phyloP scores from a whole-genome alignment of 2,113 vertebrate species.

The Notothenia rossii region DNA sequence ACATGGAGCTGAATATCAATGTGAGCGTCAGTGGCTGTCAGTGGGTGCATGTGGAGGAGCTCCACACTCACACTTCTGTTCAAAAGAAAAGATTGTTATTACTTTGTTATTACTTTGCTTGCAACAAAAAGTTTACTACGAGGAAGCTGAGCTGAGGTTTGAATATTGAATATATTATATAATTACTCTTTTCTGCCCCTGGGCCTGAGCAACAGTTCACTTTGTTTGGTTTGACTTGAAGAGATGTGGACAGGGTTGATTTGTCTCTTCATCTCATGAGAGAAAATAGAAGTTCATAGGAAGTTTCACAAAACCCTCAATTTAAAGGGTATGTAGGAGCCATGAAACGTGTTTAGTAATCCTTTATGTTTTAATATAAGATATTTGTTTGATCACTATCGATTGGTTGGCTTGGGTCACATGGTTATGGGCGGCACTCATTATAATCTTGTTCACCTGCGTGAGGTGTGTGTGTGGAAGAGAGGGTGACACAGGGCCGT shows the following conservation, averaged over 20 bases:
- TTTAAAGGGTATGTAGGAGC: too few relatives aligned
- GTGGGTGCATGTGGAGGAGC: background rate
- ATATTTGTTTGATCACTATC: too few relatives aligned
- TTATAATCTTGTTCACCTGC: too few relatives aligned
- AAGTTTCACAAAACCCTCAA: background rate
- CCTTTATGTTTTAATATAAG: too few relatives aligned
- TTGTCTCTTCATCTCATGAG: background rate
- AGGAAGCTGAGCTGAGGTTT: background rate
- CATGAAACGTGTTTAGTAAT: too few relatives aligned
- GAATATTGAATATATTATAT: background rate
- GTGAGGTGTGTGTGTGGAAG: too few relatives aligned
- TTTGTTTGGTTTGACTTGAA: background rate
- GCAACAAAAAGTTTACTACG: background rate
- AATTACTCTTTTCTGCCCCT: background rate
- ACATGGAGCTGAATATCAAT: slow-evolving; percentile 63
- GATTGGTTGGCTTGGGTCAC: too few relatives aligned
- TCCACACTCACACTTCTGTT: background rate
- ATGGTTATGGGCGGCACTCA: too few relatives aligned
- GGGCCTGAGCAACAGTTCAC: background rate
- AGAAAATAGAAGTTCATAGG: background rate
- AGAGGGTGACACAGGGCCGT: too few relatives aligned
- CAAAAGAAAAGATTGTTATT: background rate
- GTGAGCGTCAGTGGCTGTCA: slow-evolving; percentile 17
- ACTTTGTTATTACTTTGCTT: background rate
- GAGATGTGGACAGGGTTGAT: background rate